These are phyloP conservation scores for Odontocolon sp. DNA, from an alignment of 2,888 invertebrate genomes.

Conservation along the genomic window DNA sequence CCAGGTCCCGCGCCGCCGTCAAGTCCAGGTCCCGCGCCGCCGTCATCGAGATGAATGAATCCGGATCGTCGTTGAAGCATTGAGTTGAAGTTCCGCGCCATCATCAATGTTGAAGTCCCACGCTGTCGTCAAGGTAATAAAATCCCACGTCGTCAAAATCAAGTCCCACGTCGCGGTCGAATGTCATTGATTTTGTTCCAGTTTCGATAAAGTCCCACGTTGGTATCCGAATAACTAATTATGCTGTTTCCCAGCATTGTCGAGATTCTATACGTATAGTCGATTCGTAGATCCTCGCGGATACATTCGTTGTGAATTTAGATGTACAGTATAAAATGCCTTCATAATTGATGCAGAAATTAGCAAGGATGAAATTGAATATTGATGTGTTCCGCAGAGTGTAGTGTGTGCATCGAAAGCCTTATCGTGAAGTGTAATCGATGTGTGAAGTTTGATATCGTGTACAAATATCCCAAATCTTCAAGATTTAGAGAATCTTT, in stretches of 20 bases:
- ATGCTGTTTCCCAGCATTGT: neutral
- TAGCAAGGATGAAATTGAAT: neutral
- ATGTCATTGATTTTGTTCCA: too few relatives aligned
- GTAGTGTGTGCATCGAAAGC: neutral
- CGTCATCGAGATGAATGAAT: slow-evolving; percentile 1
- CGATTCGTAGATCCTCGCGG: neutral
- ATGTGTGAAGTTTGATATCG: too few relatives aligned
- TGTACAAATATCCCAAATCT: too few relatives aligned
- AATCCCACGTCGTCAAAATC: neutral
- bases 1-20: slow-evolving; percentile 18
- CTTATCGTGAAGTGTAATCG: neutral
- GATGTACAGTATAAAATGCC: neutral
- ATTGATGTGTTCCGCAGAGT: neutral
- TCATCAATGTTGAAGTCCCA: neutral
- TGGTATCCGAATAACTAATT: neutral
- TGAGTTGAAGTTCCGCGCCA: too few relatives aligned
- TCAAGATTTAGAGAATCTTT: too few relatives aligned
- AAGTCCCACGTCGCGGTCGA: too few relatives aligned
- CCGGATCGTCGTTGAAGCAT: too few relatives aligned
- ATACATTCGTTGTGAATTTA: neutral
- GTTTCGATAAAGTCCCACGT: neutral
- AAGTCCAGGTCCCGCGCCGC: neutral
- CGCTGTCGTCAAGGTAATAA: neutral
- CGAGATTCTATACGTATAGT: neutral
- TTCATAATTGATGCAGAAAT: neutral